Evolutionary conservation across 2,888 invertebrate genomes (phyloP).

Genomic region (Sarcophaga caerulescens): DNA sequence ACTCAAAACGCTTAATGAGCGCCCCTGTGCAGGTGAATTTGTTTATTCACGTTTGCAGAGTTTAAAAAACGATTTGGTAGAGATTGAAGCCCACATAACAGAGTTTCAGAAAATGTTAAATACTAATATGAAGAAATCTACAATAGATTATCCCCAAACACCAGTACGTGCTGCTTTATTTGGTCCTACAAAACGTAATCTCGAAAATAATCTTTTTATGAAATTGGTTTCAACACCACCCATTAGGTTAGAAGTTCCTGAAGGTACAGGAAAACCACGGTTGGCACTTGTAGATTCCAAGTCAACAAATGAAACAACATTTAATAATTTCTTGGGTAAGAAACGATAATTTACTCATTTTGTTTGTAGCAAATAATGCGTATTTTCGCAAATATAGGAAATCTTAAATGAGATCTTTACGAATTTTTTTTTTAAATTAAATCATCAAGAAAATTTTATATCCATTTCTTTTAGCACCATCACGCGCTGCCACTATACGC

Average conservation of each 20-base stretch:
- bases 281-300: conserved; percentile 76
- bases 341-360: neutral
- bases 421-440: neutral
- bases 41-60: conserved; percentile 72
- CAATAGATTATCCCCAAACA: conserved; percentile 44
- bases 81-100: conserved; percentile 74
- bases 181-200: neutral
- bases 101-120: conserved; percentile 73
- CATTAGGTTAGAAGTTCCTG: conserved; percentile 74
- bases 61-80: conserved; percentile 72
- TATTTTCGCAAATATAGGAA: no score
- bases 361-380: neutral
- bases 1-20: conserved; percentile 72
- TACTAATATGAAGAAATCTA: conserved; percentile 65
- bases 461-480: conserved; percentile 59
- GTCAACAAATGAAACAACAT: conserved; percentile 68
- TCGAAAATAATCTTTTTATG: conserved; percentile 69
- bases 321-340: conserved; percentile 69
- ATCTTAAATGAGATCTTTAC: no score
- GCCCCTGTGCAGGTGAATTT: conserved; percentile 73
- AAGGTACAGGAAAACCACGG: conserved; percentile 71
- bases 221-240: conserved; percentile 79
- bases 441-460: neutral
- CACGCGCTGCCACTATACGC: conserved; percentile 70
- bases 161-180: conserved; percentile 52